Conservation (phyloP, 2,113 vertebrate genomes). For the Sclerurus mexicanus region DNA sequence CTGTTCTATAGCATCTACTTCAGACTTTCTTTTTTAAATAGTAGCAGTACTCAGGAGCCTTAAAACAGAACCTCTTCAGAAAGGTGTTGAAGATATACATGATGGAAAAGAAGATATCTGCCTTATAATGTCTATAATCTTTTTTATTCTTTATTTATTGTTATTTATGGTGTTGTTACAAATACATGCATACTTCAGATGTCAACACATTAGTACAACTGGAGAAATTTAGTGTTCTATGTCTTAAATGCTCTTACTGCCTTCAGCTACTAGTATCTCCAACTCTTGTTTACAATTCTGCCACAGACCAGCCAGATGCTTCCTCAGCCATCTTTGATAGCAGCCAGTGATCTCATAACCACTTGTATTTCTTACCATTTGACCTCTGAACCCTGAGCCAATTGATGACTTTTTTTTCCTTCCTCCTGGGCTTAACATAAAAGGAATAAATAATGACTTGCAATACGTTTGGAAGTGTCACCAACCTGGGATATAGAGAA, state of each 20-base stretch:
- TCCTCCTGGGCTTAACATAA: fast-evolving
- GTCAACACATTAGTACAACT: neutral
- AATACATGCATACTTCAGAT: neutral
- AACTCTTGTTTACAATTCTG: neutral
- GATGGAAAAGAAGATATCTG: neutral
- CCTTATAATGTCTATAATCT: neutral
- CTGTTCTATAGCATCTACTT: neutral
- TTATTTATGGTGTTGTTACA: neutral
- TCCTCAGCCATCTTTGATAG: neutral
- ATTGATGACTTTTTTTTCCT: neutral
- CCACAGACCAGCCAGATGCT: neutral
- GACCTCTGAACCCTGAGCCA: neutral
- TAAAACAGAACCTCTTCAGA: neutral
- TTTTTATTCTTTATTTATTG: neutral
- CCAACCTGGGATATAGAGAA: neutral
- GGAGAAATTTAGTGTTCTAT: neutral
- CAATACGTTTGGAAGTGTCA: fast-evolving
- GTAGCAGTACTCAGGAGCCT: neutral
- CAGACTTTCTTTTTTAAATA: neutral
- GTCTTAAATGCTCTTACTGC: neutral
- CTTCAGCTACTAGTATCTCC: neutral
- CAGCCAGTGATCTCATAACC: neutral
- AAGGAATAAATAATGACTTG: fast-evolving
- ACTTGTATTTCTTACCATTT: neutral
- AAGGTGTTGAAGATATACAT: neutral